These are phyloP conservation scores for Pteruthius melanotis DNA, from an alignment of 2,113 vertebrate species.

Conservation along the genomic window DNA sequence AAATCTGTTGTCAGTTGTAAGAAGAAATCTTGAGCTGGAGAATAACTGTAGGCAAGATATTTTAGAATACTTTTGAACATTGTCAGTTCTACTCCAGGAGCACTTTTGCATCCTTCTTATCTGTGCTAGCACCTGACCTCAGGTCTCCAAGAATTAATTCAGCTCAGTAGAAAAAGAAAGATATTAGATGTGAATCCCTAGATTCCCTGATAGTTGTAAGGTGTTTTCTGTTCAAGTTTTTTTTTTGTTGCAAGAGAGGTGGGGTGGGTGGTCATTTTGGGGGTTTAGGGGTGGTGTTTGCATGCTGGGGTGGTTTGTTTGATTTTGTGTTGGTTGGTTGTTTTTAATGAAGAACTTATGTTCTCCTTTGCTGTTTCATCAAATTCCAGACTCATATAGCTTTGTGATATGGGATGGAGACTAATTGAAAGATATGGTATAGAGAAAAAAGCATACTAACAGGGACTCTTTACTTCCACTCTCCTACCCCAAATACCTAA, in stretches of 20 bases:
- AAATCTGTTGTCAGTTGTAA: background rate
- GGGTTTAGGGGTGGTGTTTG: background rate
- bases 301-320: background rate
- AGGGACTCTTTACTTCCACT: background rate
- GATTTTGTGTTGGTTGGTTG: background rate
- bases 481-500: background rate
- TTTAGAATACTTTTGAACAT: background rate
- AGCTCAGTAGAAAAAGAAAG: background rate
- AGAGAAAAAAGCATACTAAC: background rate
- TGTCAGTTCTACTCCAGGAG: background rate
- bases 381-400: background rate
- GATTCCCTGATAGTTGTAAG: background rate
- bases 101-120: background rate
- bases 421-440: background rate
- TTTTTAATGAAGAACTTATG: background rate
- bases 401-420: background rate
- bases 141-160: background rate
- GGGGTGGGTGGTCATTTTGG: fast-evolving
- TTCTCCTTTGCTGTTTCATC: background rate
- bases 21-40: background rate
- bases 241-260: background rate
- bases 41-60: background rate
- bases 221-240: background rate
- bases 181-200: fast-evolving
- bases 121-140: background rate